Evolutionary conservation across 2,888 invertebrate genomes (phyloP).

Genomic region (Lasioglossum calceatum): DNA sequence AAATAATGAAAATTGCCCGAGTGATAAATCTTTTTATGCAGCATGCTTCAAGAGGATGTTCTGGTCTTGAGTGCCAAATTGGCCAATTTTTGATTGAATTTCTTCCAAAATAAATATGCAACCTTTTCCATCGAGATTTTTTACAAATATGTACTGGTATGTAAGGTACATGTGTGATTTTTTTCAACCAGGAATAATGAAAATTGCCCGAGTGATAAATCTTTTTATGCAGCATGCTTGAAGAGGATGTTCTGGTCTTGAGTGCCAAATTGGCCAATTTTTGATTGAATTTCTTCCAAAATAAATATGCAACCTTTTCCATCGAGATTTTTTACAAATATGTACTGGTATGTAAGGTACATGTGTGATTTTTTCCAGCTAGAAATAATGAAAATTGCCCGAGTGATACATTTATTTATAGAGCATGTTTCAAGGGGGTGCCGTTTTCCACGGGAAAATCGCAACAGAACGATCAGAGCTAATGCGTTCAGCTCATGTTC

Average conservation of each 20-base stretch:
- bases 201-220: background rate
- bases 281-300: too few relatives aligned
- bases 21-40: background rate
- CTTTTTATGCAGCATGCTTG: background rate
- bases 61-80: too few relatives aligned
- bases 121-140: too few relatives aligned
- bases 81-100: too few relatives aligned
- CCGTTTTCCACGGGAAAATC: background rate
- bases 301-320: too few relatives aligned
- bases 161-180: background rate
- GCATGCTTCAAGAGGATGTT: background rate
- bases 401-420: background rate
- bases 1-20: background rate
- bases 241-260: too few relatives aligned
- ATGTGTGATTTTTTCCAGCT: background rate
- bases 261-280: too few relatives aligned
- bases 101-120: too few relatives aligned
- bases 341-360: too few relatives aligned
- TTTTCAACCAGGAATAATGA: rapidly evolving
- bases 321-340: too few relatives aligned
- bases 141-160: too few relatives aligned
- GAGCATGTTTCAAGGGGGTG: background rate
- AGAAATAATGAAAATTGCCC: background rate
- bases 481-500: background rate
- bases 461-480: background rate